Percentiles rank a stretch among this genome's conserved stretches.
phyloP scores from a whole-genome alignment of 2,888 invertebrate genomes.

The Fragum whitleyi region DNA sequence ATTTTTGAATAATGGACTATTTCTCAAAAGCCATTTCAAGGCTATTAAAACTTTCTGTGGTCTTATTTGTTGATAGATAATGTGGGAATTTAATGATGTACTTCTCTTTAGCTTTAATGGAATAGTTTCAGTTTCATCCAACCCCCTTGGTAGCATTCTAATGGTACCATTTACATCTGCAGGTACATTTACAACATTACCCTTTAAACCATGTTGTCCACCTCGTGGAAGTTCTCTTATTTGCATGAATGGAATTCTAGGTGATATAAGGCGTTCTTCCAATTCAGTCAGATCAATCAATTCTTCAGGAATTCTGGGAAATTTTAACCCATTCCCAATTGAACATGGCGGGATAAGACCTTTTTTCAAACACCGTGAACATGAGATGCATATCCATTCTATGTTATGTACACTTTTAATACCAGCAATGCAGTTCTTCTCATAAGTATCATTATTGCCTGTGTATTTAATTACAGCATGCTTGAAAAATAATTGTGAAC shows the following conservation, averaged over 20 bases:
- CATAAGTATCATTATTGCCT: background rate
- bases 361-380: constrained; percentile 32
- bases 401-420: constrained; percentile 25
- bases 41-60: constrained; percentile 56
- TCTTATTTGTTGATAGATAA: constrained; percentile 56
- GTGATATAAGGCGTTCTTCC: constrained; percentile 82
- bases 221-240: constrained; percentile 75
- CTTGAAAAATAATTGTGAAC: constrained; percentile 34
- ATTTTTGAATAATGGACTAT: constrained; percentile 44
- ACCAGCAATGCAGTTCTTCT: constrained; percentile 8
- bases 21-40: constrained; percentile 57
- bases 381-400: constrained; percentile 37
- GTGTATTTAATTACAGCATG: constrained; percentile 22
- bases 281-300: constrained; percentile 55
- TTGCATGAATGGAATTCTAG: constrained; percentile 83
- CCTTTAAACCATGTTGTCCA: constrained; percentile 61
- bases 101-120: constrained; percentile 55
- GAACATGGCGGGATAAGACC: constrained; percentile 44
- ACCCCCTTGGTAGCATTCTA: constrained; percentile 11
- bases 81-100: constrained; percentile 32
- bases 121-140: constrained; percentile 65
- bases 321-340: constrained; percentile 48
- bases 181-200: constrained; percentile 78
- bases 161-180: constrained; percentile 64
- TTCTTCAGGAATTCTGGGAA: constrained; percentile 36